Evolutionary conservation across 2,888 invertebrate species (phyloP), one percentile per base, ranked within the genome.

Genomic region (Electrophaes corylata): DNA sequence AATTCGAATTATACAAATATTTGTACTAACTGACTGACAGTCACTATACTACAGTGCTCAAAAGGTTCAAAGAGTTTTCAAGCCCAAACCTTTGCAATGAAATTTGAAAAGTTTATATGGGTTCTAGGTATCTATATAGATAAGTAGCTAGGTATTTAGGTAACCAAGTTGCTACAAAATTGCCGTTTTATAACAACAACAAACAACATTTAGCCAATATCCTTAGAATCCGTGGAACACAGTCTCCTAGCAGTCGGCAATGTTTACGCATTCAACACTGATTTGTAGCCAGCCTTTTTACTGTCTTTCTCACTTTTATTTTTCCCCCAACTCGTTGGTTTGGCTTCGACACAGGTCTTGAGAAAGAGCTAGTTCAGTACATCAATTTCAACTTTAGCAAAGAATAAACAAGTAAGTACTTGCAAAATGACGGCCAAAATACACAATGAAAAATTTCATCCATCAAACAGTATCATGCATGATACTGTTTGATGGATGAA

Each of bases 201-300:
- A 43, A 52, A 57, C 55, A 48, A 58, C 54, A 57, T 20, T 47
- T 31, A n/a, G 39, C 56, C 37, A 53, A 61, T 57, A 58, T 35
- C 46, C 39, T 43, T 35, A 31, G 57, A 60, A 65, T 59, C 43
- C 41, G 55, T 41, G 53, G 66, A 72, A 71, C 71, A 72, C 69
- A 73, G 72, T 75, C 69, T 69, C 55, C 47, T 63, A 48, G 58
- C 56, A 64, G 48, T 63, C 67, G 62, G 49, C 66, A 64, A 75
- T 78, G 79, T 79, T 82, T 82, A 80, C 79, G 78, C 75, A 76
- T 78, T 73, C 59, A 51, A 68, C 65, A 58, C 71, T 79, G 80
- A 83, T 83, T 83, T 83, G 78, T 80, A 70, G 70, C 69, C 69
- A 60, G 69, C 64, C 71, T 73, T 78, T 77, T 79, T 77, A 79